Percentiles rank a stretch among this genome's conserved stretches.
These are phyloP conservation scores for Leptoteleia sp. DNA, from an alignment of 1,140 invertebrate species.

Conservation along the genomic window DNA sequence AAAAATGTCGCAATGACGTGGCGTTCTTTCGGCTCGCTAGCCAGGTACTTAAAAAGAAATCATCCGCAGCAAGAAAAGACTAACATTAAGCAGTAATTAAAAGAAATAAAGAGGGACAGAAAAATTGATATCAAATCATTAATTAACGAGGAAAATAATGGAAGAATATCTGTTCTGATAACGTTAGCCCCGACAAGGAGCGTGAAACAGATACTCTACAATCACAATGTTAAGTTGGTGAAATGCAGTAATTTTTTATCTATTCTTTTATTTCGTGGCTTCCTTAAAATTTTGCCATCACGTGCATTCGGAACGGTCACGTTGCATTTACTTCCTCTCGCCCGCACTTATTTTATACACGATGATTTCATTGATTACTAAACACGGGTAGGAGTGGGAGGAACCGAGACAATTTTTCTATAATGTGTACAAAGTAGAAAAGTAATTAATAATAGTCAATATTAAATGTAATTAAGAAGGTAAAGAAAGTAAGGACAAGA, in stretches of 20 bases:
- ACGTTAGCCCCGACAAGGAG: neutral
- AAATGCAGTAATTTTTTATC: too few relatives aligned
- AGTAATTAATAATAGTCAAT: conserved; percentile 19
- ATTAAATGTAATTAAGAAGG: too few relatives aligned
- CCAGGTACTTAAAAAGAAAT: conserved; percentile 2
- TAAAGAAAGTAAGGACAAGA: conserved; percentile 43
- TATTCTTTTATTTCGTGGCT: conserved; percentile 2
- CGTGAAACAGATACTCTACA: conserved; percentile 13
- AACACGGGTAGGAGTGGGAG: too few relatives aligned
- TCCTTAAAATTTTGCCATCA: conserved; percentile 3
- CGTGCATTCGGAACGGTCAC: conserved; percentile 23
- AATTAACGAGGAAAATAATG: conserved; percentile 19
- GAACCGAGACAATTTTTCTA: too few relatives aligned
- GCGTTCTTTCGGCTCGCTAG: too few relatives aligned
- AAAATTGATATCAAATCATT: neutral
- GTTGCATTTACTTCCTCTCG: conserved; percentile 30
- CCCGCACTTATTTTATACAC: conserved; percentile 25
- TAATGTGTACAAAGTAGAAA: conserved; percentile 45
- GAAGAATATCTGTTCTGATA: conserved; percentile 19
- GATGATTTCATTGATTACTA: too few relatives aligned
- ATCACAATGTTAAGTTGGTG: conserved; percentile 46
- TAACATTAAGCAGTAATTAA: too few relatives aligned
- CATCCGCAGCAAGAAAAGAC: too few relatives aligned
- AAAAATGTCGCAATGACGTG: conserved; percentile 20
- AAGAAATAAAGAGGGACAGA: too few relatives aligned